Evolutionary conservation across 2,113 vertebrate species (phyloP).

Genomic region (Pelecanoides urinatrix): DNA sequence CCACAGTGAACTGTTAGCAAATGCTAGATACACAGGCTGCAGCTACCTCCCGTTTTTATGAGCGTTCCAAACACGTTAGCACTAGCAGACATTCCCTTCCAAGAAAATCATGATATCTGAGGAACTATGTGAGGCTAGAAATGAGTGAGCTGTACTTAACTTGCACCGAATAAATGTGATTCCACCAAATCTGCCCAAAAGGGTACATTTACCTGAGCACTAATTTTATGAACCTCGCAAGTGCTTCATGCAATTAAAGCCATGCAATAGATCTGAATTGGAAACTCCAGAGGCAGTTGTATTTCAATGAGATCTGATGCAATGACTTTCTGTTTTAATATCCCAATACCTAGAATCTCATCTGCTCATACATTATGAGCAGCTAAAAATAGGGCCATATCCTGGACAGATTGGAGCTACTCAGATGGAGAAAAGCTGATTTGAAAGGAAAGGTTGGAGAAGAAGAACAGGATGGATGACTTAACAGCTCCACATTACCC

Average conservation of each 20-base stretch:
- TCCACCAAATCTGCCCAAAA: background rate
- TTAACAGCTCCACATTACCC: background rate
- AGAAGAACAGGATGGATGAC: background rate
- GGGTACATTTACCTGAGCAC: background rate
- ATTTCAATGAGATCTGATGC: background rate
- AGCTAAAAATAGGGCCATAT: background rate
- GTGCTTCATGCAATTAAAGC: background rate
- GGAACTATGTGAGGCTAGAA: background rate
- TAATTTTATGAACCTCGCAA: background rate
- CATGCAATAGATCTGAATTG: background rate
- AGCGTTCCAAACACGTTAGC: constrained; percentile 20
- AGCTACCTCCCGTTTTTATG: constrained; percentile 14
- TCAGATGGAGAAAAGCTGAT: background rate
- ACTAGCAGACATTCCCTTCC: constrained; percentile 7
- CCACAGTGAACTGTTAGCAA: background rate
- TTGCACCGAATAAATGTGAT: background rate
- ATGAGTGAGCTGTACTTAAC: background rate
- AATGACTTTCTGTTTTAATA: background rate
- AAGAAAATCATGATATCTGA: constrained; percentile 8
- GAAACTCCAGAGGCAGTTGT: background rate
- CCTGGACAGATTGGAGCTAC: background rate
- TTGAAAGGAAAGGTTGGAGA: background rate
- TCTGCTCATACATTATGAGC: background rate
- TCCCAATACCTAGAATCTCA: background rate
- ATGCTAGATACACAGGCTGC: background rate